Evolutionary conservation across 2,888 invertebrate genomes (phyloP), one percentile per base, ranked within the genome.

Genomic region (Campaea margaritaria): DNA sequence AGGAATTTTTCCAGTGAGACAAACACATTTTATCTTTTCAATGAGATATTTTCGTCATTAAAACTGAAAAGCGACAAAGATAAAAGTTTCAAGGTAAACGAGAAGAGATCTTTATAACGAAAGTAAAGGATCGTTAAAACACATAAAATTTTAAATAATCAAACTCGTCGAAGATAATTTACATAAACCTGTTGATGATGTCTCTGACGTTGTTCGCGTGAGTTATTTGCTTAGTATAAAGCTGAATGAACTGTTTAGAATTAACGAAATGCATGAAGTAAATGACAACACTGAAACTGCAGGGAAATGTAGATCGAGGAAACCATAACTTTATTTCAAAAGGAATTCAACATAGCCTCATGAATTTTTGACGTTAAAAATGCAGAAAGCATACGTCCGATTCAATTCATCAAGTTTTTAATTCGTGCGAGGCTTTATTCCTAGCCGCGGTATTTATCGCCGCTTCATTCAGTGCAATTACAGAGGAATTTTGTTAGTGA

Each of bases 381-480:
- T 69, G 67, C 72, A 73, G 67, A 73, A 77, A 72, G 67, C 64
- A 68, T 72, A 67, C 72, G 51, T 73, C 68, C 62, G 69, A 73
- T 75, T 69, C 65, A 60, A 63, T 69, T 74, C 72, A 72, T 75
- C 68, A 73, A 74, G 58, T 71, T 73, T 73, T 75, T 65, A 72
- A 70, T 69, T 70, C 61, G 65, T 63, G 59, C 68, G 65, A 64
- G 63, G 67, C 61, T 56, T 38, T 41, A 38, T 52, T 21, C 52
- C 31, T 47, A 34, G 49, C 45, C 38, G 55, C 45, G 49, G 15
- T 41, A 27, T n/a, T 58, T 53, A 53, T 53, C 53, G 59, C 51
- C 45, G 50, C 58, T 68, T 62, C 57, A 64, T 52, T 61, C 58
- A 68, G 64, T 69, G 65, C 69, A 74, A 70, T 73, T 70, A 70